Percentiles rank a stretch among this genome's conserved stretches.
Conservation (phyloP, 2,797 vertebrate genomes). For the Cyprinella venusta region DNA sequence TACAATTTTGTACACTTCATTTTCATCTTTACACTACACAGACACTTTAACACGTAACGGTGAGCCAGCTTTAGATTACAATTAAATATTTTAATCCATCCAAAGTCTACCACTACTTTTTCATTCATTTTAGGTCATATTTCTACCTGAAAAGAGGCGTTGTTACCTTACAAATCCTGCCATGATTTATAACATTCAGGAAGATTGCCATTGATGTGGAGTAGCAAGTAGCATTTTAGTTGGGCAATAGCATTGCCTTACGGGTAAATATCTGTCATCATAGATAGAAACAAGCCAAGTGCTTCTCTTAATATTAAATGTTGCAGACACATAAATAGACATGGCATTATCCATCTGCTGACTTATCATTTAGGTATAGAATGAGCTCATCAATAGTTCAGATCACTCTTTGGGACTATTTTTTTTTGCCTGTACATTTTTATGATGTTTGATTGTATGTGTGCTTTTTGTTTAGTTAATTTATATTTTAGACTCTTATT, state of each 20-base stretch:
- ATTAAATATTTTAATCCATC: not conserved
- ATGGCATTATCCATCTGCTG: conserved; percentile 11
- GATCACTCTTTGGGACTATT: not conserved
- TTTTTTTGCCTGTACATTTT: conserved; percentile 26
- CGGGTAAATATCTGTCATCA: conserved; percentile 31
- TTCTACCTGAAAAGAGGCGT: not conserved
- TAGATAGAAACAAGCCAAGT: conserved; percentile 42
- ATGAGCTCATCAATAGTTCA: conserved; percentile 4
- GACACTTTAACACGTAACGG: conserved; percentile 2
- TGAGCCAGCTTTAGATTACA: conserved; percentile 44
- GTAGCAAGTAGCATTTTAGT: conserved; percentile 33
- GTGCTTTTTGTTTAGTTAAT: conserved; percentile 12
- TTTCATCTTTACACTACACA: conserved; percentile 9
- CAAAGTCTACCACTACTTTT: conserved; percentile 4
- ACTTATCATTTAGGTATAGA: not conserved
- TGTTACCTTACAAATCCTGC: conserved; percentile 7
- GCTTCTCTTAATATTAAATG: conserved; percentile 33
- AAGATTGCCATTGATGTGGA: conserved; percentile 25
- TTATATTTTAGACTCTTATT: not conserved
- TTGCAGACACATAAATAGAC: conserved; percentile 4
- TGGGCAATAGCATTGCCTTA: conserved; percentile 40
- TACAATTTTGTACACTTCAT: not conserved
- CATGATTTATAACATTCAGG: conserved; percentile 45
- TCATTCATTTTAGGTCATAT: not conserved
- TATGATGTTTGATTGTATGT: not conserved